phyloP scores from a whole-genome alignment of 2,113 vertebrate genomes.

The Plectropomus leopardus region DNA sequence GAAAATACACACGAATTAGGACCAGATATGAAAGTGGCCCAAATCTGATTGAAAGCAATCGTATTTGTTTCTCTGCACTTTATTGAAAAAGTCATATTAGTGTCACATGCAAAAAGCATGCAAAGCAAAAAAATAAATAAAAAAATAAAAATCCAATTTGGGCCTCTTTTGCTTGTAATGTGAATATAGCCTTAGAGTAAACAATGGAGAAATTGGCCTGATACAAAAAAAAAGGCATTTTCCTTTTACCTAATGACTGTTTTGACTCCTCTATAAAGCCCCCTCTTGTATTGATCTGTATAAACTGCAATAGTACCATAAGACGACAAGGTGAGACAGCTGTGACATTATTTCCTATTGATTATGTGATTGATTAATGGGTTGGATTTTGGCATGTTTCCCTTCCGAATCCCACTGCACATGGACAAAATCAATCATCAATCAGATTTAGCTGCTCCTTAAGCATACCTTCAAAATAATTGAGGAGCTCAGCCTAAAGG shows the following conservation, averaged over 20 bases:
- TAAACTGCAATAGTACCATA: neutral
- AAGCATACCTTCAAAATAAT: conserved; percentile 22
- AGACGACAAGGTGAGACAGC: neutral
- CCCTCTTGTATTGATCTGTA: conserved; percentile 12
- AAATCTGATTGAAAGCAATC: too few relatives aligned
- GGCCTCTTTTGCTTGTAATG: too few relatives aligned
- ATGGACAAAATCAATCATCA: conserved; percentile 17
- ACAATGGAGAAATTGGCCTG: neutral
- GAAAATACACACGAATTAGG: too few relatives aligned
- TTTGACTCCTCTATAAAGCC: neutral
- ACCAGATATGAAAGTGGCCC: too few relatives aligned
- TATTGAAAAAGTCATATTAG: too few relatives aligned
- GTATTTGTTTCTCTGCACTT: too few relatives aligned
- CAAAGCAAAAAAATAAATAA: too few relatives aligned
- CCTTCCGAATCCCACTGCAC: conserved; percentile 5
- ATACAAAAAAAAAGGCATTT: neutral
- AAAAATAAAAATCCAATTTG: too few relatives aligned
- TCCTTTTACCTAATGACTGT: neutral
- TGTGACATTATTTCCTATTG: conserved; percentile 21
- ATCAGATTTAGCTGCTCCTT: conserved; percentile 1
- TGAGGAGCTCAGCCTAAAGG: conserved; percentile 4
- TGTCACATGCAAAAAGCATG: too few relatives aligned
- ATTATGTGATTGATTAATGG: conserved; percentile 31
- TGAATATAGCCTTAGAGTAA: too few relatives aligned
- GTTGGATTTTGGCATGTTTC: conserved; percentile 4